Conservation (phyloP, 1,140 invertebrate genomes). For the Aphaenogaster floridana region DNA sequence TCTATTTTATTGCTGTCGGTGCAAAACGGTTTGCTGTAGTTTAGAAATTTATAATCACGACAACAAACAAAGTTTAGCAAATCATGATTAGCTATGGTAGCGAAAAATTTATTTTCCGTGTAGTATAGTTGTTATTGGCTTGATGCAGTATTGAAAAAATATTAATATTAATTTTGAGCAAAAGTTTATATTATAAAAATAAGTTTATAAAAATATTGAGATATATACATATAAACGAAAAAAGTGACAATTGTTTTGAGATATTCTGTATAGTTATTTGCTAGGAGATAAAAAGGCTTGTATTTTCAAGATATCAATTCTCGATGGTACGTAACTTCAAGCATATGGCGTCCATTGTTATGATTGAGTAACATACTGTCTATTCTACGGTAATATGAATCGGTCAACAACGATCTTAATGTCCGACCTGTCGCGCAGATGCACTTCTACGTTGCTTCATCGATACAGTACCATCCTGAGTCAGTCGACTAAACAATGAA, state of each 20-base stretch:
- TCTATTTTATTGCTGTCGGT: no score
- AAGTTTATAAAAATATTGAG: not conserved
- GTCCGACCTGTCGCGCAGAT: slow-evolving; percentile 30
- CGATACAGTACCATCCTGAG: slow-evolving; percentile 6
- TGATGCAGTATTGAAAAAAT: not conserved
- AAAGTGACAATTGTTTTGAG: not conserved
- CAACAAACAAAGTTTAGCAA: no score
- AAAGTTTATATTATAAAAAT: not conserved
- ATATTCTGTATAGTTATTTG: not conserved
- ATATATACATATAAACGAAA: not conserved
- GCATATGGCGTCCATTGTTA: not conserved
- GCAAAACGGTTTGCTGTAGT: no score
- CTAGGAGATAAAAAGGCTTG: not conserved
- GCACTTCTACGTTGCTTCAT: slow-evolving; percentile 31
- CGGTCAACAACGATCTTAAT: slow-evolving; percentile 48
- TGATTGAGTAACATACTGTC: slow-evolving; percentile 12
- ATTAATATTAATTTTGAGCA: not conserved
- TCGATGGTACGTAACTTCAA: not conserved
- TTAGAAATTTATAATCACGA: no score
- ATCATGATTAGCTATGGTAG: no score
- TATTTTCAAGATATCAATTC: not conserved
- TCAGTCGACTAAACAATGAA: slow-evolving; percentile 58
- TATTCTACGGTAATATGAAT: slow-evolving; percentile 25
- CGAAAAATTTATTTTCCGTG: no score
- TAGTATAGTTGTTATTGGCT: not conserved